These are phyloP conservation scores for Coregonus ussuriensis DNA, from an alignment of 2,797 vertebrate genomes.

Conservation along the genomic window DNA sequence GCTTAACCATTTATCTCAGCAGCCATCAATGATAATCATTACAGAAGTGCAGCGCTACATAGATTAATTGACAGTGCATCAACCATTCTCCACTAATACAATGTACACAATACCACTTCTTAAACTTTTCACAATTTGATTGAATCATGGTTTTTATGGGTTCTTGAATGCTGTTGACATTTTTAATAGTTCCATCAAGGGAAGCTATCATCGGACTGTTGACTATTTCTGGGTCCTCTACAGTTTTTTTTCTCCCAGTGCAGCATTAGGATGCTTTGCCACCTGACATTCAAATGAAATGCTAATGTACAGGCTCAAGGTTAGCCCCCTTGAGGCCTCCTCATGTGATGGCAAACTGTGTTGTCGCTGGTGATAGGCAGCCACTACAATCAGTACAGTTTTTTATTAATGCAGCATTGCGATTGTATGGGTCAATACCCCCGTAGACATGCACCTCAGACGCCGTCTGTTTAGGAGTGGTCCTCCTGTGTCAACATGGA, in stretches of 20 bases:
- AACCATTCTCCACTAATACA: background rate
- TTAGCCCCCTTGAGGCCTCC: background rate
- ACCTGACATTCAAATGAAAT: background rate
- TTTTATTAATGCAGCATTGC: background rate
- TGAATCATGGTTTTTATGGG: background rate
- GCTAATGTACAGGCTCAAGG: background rate
- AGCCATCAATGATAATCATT: background rate
- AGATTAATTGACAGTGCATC: background rate
- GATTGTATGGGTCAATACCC: background rate
- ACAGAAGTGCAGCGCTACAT: background rate
- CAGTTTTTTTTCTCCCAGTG: no score
- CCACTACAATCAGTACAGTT: background rate
- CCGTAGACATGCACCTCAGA: background rate
- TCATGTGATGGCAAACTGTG: background rate
- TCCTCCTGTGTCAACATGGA: conserved; percentile 29
- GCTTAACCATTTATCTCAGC: background rate
- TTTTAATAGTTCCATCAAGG: no score
- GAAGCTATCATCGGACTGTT: no score
- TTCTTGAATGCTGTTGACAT: no score
- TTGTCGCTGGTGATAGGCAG: background rate
- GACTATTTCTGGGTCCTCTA: no score
- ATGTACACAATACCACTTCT: background rate
- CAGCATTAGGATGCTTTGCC: background rate
- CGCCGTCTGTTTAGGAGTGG: conserved; percentile 6
- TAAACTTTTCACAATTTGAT: background rate